phyloP scores from a whole-genome alignment of 2,113 vertebrate genomes.

The Calypte anna region DNA sequence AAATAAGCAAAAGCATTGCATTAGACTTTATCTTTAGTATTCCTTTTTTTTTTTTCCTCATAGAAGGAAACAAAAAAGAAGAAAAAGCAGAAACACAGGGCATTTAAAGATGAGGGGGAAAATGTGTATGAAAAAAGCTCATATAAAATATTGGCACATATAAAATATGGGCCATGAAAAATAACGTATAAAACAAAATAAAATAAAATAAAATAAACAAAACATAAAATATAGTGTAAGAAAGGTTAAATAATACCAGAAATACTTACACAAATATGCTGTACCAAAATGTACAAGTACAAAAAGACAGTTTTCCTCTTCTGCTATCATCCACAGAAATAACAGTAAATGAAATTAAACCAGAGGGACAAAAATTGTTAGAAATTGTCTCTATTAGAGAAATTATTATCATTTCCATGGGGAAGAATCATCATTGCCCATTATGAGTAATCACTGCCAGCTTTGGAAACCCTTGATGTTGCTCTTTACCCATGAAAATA shows the following conservation, averaged over 20 bases:
- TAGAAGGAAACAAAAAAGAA: background rate
- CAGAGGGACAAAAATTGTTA: background rate
- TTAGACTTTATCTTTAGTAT: background rate
- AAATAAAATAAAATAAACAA: background rate
- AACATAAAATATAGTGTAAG: background rate
- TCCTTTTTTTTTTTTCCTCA: background rate
- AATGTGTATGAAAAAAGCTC: background rate
- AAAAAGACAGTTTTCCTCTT: background rate
- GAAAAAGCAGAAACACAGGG: background rate
- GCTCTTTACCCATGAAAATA: background rate
- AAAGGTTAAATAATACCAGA: background rate
- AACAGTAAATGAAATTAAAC: background rate
- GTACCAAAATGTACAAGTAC: background rate
- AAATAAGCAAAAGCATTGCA: background rate
- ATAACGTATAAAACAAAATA: background rate
- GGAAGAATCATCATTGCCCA: background rate
- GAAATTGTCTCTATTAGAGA: background rate
- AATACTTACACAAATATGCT: background rate
- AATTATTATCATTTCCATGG: background rate
- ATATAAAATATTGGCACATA: too few species aligned
- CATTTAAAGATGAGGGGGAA: background rate
- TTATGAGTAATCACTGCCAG: background rate
- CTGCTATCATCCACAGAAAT: background rate
- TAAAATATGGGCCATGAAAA: too few species aligned
- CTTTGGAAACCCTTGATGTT: background rate